Evolutionary conservation across 64 coral and sea anemone genomes (phyloP).

Genomic region (Dendrophyllia cribrosa): DNA sequence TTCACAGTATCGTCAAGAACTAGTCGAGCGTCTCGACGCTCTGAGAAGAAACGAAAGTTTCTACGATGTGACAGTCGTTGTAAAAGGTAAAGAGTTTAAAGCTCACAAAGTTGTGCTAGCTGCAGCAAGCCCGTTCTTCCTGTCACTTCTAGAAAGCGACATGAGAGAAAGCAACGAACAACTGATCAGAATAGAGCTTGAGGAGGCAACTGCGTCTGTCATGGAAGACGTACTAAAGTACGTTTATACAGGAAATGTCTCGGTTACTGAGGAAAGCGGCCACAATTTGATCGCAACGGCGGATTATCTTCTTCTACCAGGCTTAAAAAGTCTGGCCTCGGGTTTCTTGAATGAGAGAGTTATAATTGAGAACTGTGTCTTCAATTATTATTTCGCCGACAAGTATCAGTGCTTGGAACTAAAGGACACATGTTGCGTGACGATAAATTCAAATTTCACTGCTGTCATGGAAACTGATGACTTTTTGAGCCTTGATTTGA

Average conservation of each 20-base stretch:
- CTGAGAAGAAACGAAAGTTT: background rate
- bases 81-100: background rate
- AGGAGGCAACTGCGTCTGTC: background rate
- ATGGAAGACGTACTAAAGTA: background rate
- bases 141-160: background rate
- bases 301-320: constrained; percentile 12
- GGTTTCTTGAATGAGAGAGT: background rate
- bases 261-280: background rate
- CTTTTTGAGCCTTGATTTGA: constrained; percentile 1
- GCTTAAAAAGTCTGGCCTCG: background rate
- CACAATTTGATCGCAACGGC: constrained; percentile 7
- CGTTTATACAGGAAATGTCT: constrained; percentile 8
- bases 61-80: background rate
- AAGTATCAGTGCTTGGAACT: background rate
- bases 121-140: constrained; percentile 23
- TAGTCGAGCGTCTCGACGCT: background rate
- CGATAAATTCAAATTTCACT: background rate
- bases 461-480: background rate
- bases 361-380: background rate
- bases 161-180: constrained; percentile 1
- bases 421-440: background rate
- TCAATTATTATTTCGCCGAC: constrained; percentile 7
- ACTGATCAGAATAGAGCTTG: background rate
- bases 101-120: constrained; percentile 7
- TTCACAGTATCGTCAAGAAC: background rate